A percentile compares a stretch with the other conserved stretches of the same genome.
These are phyloP conservation scores for Bombyx huttoni DNA, from an alignment of 2,888 invertebrate species.

Conservation along the genomic window DNA sequence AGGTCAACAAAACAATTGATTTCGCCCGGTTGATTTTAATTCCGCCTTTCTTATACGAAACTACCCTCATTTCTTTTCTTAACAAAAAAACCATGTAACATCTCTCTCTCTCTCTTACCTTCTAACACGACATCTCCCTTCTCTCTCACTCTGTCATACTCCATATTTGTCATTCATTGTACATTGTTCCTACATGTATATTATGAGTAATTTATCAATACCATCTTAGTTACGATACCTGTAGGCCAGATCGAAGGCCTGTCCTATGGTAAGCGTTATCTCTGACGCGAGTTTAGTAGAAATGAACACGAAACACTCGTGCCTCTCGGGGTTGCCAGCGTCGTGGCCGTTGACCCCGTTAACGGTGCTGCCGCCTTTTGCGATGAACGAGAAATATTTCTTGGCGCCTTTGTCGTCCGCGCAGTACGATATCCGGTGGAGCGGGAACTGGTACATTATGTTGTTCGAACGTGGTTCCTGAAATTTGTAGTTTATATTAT, in stretches of 20 bases:
- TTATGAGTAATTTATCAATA: too few relatives aligned
- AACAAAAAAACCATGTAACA: too few relatives aligned
- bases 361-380: slow-evolving; percentile 73
- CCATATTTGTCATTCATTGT: too few relatives aligned
- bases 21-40: too few relatives aligned
- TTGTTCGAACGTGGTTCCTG: slow-evolving; percentile 82
- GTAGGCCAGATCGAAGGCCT: slow-evolving; percentile 98
- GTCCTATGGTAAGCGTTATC: slow-evolving; percentile 97
- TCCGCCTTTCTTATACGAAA: too few relatives aligned
- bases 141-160: too few relatives aligned
- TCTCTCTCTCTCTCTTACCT: too few relatives aligned
- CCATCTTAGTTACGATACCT: slow-evolving; percentile 50
- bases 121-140: too few relatives aligned
- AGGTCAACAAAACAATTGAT: too few relatives aligned
- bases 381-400: slow-evolving; percentile 96
- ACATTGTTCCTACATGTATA: too few relatives aligned
- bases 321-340: slow-evolving; percentile 75
- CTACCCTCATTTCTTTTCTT: too few relatives aligned
- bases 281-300: slow-evolving; percentile 98
- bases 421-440: slow-evolving; percentile 98
- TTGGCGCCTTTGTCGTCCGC: slow-evolving; percentile 99
- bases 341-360: slow-evolving; percentile 54
- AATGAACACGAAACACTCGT: slow-evolving; percentile 97
- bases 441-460: slow-evolving; percentile 94
- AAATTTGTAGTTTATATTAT: slow-evolving; percentile 9